Evolutionary conservation across 2,888 invertebrate species (phyloP), one percentile per base, ranked within the genome.

Genomic region (Meandrusa payeni): DNA sequence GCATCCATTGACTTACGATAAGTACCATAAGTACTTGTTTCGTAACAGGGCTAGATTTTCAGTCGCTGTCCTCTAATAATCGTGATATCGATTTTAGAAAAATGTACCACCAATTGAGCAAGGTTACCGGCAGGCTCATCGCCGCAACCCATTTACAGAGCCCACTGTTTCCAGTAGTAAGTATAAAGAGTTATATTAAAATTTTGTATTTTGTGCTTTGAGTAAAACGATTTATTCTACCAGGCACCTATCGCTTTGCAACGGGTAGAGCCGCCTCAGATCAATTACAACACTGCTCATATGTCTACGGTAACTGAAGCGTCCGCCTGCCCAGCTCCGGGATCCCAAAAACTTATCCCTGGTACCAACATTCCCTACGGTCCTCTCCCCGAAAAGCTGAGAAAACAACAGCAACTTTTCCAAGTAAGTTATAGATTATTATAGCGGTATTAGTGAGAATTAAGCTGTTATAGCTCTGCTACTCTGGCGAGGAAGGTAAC

Each of bases 101-200:
- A 64, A 88, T 88, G 88, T 88, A 82, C 60, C 81, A 88, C 55
- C 86, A 87, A 69, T 64, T 86, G 23, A 74, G 76, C 69, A 79
- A 64, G 74, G 52, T 76, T 33, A 75, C 83, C 37, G 88, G 88
- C 48, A 76, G 88, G 63, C 68, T 88, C 45, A 69, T 83, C 5
- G 67, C 78, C 45, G 68, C 88, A 34, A 60, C 75, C 19, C 63
- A 80, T 52, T 57, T 87, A 47, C 88, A 88, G 56, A 69, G 63
- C 34, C 88, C 88, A 57, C 75, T 88, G 24, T 85, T 76, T 54
- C 87, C 87, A 27, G 67, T 87, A 69, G 87, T 87, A 75, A 70
- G 82, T 77, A 55, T 46, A 36, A 24, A 34, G 11, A 29, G 31
- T 24, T 29, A 17, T 20, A 27, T 9, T 2, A 6, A 29, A 17